Evolutionary conservation across 1,140 invertebrate genomes (phyloP).

Genomic region (Aphelenchoides fujianensis): DNA sequence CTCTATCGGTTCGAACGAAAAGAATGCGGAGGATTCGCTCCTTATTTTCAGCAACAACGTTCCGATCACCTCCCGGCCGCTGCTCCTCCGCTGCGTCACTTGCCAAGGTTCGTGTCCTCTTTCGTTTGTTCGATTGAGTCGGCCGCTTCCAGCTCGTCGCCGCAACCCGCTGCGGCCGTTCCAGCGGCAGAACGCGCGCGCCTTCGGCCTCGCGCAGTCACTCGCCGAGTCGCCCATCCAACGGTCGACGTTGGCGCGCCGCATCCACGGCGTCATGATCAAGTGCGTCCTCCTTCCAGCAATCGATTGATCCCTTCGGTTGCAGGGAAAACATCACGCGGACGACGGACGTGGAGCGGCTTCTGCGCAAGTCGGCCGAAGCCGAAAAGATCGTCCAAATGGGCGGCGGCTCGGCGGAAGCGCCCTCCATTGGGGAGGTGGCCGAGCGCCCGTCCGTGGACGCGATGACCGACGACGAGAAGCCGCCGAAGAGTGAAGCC

Average conservation of each 20-base stretch:
- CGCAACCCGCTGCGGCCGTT: neutral
- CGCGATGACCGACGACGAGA: neutral
- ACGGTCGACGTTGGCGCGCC: neutral
- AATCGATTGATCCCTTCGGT: neutral
- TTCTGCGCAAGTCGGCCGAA: neutral
- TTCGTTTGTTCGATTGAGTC: too few relatives aligned
- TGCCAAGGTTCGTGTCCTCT: too few relatives aligned
- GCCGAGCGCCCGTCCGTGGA: neutral
- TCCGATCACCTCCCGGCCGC: neutral
- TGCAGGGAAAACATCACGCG: constrained; percentile 3
- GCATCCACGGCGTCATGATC: constrained; percentile 17
- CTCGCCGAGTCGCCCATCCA: neutral
- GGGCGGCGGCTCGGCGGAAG: neutral
- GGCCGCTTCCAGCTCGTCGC: too few relatives aligned
- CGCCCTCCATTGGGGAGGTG: neutral
- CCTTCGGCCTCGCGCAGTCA: constrained; percentile 2
- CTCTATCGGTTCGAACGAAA: constrained; percentile 47
- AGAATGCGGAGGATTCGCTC: neutral
- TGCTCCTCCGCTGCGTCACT: constrained; percentile 11
- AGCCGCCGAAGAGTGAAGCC: neutral
- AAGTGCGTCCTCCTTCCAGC: neutral
- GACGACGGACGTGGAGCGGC: neutral
- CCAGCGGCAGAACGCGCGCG: neutral
- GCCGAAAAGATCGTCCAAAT: constrained; percentile 2
- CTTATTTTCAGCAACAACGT: constrained; percentile 13